phyloP scores from a whole-genome alignment of 2,113 vertebrate species.

The Taurulus bubalis region DNA sequence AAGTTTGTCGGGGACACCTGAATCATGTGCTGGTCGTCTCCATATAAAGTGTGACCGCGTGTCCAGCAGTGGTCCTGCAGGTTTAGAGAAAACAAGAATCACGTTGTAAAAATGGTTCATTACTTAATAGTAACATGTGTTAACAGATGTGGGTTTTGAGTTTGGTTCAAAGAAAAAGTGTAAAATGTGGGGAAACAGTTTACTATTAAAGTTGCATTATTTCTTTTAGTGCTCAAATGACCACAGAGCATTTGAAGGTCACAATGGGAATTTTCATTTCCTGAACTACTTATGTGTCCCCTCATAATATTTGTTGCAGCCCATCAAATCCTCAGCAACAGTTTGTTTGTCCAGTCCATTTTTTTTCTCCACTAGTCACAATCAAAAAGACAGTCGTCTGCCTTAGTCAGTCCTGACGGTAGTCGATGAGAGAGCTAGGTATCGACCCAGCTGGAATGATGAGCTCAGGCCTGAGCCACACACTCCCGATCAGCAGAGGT shows the following conservation, averaged over 20 bases:
- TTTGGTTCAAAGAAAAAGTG: background rate
- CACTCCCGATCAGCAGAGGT: background rate
- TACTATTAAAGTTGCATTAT: conserved; percentile 17
- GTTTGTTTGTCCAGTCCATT: background rate
- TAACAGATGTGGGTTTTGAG: background rate
- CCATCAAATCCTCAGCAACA: background rate
- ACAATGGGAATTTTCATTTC: background rate
- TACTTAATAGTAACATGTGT: background rate
- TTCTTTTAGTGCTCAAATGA: conserved; percentile 4
- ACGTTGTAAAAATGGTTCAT: no score
- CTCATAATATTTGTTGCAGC: background rate
- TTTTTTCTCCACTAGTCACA: background rate
- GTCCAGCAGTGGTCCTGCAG: background rate
- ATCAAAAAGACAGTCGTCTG: background rate
- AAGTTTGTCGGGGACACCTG: background rate
- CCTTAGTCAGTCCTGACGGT: background rate
- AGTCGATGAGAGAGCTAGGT: background rate
- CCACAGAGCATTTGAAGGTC: background rate
- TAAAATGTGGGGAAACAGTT: background rate
- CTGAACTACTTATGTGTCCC: background rate
- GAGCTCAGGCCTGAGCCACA: no score
- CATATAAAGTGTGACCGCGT: conserved; percentile 4
- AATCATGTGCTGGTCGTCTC: background rate
- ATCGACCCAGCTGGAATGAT: background rate
- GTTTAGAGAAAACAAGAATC: background rate